Conservation (phyloP, 2,888 invertebrate genomes). For the Pterostichus niger region DNA sequence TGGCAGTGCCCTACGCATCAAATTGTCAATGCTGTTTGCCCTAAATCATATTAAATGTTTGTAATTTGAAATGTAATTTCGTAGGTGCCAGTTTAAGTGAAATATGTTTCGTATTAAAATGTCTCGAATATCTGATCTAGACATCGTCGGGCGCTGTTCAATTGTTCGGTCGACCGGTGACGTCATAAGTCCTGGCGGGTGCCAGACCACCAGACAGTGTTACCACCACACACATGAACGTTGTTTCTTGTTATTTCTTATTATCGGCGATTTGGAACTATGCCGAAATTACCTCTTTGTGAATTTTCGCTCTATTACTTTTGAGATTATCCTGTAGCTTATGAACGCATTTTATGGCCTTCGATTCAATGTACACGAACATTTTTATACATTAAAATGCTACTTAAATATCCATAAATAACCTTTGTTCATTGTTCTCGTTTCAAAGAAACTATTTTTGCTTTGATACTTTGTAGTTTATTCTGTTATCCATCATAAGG, state of each 20-base stretch:
- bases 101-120: constrained; percentile 36
- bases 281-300: constrained; percentile 55
- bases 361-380: constrained; percentile 27
- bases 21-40: neutral
- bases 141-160: constrained; percentile 6
- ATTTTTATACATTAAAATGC: too few species aligned
- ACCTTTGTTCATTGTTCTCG: too few species aligned
- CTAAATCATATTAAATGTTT: constrained; percentile 28
- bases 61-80: constrained; percentile 39
- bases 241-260: constrained; percentile 57
- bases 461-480: too few species aligned
- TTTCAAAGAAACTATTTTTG: too few species aligned
- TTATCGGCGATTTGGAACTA: constrained; percentile 50
- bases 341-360: constrained; percentile 22
- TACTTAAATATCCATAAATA: too few species aligned
- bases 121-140: constrained; percentile 52
- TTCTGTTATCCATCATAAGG: too few species aligned
- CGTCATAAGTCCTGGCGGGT: constrained; percentile 10
- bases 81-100: constrained; percentile 21
- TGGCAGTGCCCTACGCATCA: neutral
- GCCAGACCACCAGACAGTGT: neutral
- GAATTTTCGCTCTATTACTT: constrained; percentile 46
- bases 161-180: constrained; percentile 28
- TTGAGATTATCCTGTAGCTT: constrained; percentile 25
- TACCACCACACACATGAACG: constrained; percentile 6